Evolutionary conservation across 1,140 invertebrate species (phyloP), one percentile per base, ranked within the genome.

Genomic region (Hylaeus volcanicus): DNA sequence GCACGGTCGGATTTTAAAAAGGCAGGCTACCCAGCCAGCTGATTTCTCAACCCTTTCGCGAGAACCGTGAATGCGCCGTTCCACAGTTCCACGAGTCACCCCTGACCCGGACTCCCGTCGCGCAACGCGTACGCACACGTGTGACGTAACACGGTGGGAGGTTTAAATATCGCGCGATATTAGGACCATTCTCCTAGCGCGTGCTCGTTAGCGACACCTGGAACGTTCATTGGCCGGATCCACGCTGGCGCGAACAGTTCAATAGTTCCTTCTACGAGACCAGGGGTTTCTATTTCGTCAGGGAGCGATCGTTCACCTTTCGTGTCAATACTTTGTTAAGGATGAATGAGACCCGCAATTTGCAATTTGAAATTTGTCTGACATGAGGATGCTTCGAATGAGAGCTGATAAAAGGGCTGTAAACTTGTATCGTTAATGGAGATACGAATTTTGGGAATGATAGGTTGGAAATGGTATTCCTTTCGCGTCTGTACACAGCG

Each of bases 11-110:
- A 63, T 79, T 86, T 85, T 77, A 79, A 86, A 76, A 83, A 86
- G 80, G 84, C 72, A 65, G 81, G 58, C 77, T n/a, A 74, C 63
- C 73, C 64, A 86, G 84, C 85, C 81, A 86, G 84, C 84, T 86
- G 85, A 86, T 86, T 79, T 71, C 58, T 14, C 74, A 82, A 82
- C 77, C 85, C 78, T 86, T 79, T 26, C 26, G 72, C 84, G 41
- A 60, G 53, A 71, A 74, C 84, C 74, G 80, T 72, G 68, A 83
- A 85, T 74, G 69, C 68, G 41, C 43, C 55, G 71, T 82, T 60
- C 74, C 71, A 58, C 66, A 63, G 74, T 86, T 68, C 81, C 56
- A 70, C 69, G n/a, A 53, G 60, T 12, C 61, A 76, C 82, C 79
- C 83, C 70, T 78, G 71, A 70, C 58, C 68, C 70, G 64, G 39